These are phyloP conservation scores for Periparus ater DNA, from an alignment of 2,797 vertebrate species.

Conservation along the genomic window DNA sequence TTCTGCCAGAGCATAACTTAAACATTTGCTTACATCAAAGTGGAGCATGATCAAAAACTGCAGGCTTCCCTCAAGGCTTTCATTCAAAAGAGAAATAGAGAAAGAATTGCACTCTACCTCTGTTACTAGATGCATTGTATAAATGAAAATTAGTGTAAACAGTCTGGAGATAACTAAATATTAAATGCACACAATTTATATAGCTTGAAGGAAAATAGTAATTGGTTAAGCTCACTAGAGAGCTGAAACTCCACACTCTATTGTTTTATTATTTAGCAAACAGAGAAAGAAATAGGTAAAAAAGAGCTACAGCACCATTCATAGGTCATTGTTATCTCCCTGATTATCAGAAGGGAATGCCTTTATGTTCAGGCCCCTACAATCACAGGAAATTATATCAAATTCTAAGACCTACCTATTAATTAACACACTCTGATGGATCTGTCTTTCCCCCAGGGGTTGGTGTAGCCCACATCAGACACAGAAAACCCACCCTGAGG, in stretches of 20 bases:
- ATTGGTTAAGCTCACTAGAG: constrained; percentile 49
- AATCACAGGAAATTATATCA: background rate
- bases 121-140: constrained; percentile 47
- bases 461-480: background rate
- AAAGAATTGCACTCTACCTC: constrained; percentile 45
- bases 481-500: background rate
- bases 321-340: background rate
- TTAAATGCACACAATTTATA: constrained; percentile 60
- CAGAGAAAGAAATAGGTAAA: background rate
- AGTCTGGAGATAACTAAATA: constrained; percentile 69
- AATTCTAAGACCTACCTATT: background rate
- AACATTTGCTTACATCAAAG: constrained; percentile 74
- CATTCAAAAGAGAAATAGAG: constrained; percentile 27
- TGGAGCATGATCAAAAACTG: constrained; percentile 59
- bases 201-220: constrained; percentile 63
- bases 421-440: background rate
- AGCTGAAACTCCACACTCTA: background rate
- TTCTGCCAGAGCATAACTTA: constrained; percentile 64
- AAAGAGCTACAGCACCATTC: background rate
- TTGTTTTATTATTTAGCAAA: constrained; percentile 40
- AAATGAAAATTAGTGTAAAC: constrained; percentile 73
- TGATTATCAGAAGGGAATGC: background rate
- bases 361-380: background rate
- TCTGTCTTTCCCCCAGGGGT: background rate
- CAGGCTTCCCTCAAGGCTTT: constrained; percentile 63